Evolutionary conservation across 2,888 invertebrate genomes (phyloP).

Genomic region (Epicampocera succincta): DNA sequence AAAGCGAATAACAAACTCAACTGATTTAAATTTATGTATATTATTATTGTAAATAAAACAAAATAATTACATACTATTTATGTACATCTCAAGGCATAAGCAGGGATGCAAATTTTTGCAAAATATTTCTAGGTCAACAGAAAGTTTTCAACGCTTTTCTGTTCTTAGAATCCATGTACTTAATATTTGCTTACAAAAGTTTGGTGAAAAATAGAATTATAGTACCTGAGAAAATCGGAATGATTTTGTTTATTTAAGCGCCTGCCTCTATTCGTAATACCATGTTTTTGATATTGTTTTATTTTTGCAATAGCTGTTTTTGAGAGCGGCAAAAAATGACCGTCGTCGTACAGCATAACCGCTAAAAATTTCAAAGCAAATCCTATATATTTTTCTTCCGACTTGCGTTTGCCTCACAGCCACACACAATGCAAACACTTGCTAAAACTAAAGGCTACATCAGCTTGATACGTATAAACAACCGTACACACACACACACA

Average conservation of each 20-base stretch:
- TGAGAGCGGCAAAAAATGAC: slow-evolving; percentile 48
- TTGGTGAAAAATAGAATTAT: too few relatives aligned
- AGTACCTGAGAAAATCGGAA: too few relatives aligned
- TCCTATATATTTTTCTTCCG: slow-evolving; percentile 65
- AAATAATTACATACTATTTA: too few relatives aligned
- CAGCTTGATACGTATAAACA: slow-evolving; percentile 22
- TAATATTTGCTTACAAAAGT: too few relatives aligned
- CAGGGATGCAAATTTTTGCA: too few relatives aligned
- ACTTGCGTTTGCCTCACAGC: slow-evolving; percentile 51
- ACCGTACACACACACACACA: background rate
- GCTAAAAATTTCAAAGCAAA: slow-evolving; percentile 48
- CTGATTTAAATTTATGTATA: too few relatives aligned
- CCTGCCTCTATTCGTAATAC: slow-evolving; percentile 14
- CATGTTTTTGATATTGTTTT: slow-evolving; percentile 23
- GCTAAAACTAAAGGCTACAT: slow-evolving; percentile 56
- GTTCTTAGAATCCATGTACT: too few relatives aligned
- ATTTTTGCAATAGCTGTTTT: slow-evolving; percentile 21
- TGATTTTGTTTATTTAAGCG: slow-evolving; percentile 24
- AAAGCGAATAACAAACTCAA: too few relatives aligned
- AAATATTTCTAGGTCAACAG: too few relatives aligned
- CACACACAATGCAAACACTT: slow-evolving; percentile 4
- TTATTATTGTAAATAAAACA: too few relatives aligned
- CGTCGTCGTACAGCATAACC: slow-evolving; percentile 36
- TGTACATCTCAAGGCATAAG: too few relatives aligned
- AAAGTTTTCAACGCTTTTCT: too few relatives aligned